Base-by-base conservation (phyloP, 2,888 invertebrate species). In the Brachyptera putata region DNA sequence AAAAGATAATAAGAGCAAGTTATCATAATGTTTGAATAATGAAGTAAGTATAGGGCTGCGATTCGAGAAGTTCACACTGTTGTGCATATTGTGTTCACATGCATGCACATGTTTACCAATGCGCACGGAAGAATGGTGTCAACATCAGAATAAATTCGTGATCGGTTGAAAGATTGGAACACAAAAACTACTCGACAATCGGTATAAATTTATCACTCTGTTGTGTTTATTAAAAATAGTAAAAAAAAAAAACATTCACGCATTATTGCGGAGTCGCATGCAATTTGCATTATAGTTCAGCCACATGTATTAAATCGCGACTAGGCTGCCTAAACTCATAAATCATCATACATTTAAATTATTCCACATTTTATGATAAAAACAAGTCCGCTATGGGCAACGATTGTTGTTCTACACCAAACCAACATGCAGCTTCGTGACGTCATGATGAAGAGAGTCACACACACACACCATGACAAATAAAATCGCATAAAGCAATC, bases 71-170 rank as follows among this genome's bases (percentile, higher is more conserved):
- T n/a, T n/a, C n/a, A n/a, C n/a, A n/a, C n/a, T n/a, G n/a, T n/a
- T n/a, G n/a, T n/a, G n/a, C n/a, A n/a, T n/a, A n/a, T n/a, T n/a
- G n/a, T n/a, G n/a, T n/a, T n/a, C n/a, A n/a, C n/a, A n/a, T n/a
- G n/a, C n/a, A n/a, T n/a, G n/a, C n/a, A n/a, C n/a, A n/a, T n/a
- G n/a, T 41, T 46, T n/a, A 46, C 24, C 46, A 24, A 24, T 24
- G 46, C 24, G 24, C 46, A 46, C 21, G 7, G 24, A 14, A 22
- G 13, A 1, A 11, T 46, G 22, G 11, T 46, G 46, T 46, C 46
- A 46, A 46, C 46, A 41, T 46, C 22, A 24, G 46, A 46, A 46
- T 46, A 46, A 46, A 46, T 46, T 24, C 21, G 24, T 36, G 53
- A 36, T 53, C 53, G 18, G 21, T 36, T 18, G 5, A 21, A 18